Conservation (phyloP, 2,888 invertebrate genomes). For the Hedya salicella region DNA sequence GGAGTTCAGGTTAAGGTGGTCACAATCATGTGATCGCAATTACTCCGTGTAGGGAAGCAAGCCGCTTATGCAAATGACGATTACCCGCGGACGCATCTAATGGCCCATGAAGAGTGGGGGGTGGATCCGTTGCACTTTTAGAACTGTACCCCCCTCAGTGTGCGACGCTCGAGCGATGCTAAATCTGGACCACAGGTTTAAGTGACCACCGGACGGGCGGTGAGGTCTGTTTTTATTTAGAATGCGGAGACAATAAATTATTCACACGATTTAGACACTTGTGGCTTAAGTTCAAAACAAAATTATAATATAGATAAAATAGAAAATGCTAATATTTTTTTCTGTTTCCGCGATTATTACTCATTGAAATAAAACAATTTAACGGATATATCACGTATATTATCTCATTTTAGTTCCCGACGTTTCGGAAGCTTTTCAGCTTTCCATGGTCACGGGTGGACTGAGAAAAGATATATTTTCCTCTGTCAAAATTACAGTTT, state of each 20-base stretch:
- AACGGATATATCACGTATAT: too few relatives aligned
- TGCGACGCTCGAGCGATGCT: slow-evolving; percentile 43
- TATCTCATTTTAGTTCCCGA: too few relatives aligned
- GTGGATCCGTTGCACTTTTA: slow-evolving; percentile 74
- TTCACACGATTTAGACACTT: background rate
- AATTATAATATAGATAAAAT: background rate
- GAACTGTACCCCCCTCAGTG: slow-evolving; percentile 47
- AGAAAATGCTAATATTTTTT: background rate
- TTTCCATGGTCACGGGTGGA: too few relatives aligned
- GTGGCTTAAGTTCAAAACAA: background rate
- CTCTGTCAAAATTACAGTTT: too few relatives aligned
- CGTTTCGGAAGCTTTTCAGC: too few relatives aligned
- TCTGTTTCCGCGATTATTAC: too few relatives aligned
- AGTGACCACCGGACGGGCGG: slow-evolving; percentile 57
- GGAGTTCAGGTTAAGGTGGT: slow-evolving; percentile 64
- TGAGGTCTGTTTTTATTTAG: slow-evolving; percentile 46
- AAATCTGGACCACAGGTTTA: slow-evolving; percentile 56
- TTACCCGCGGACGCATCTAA: slow-evolving; percentile 83
- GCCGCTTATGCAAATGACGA: slow-evolving; percentile 85
- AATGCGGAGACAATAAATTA: background rate
- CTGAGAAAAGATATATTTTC: too few relatives aligned
- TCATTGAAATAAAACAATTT: too few relatives aligned
- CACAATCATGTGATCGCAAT: slow-evolving; percentile 78
- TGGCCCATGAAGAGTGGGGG: slow-evolving; percentile 71
- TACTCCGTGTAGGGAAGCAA: slow-evolving; percentile 81